Conservation (phyloP, 2,113 vertebrate genomes). For the Malaclemys terrapin region DNA sequence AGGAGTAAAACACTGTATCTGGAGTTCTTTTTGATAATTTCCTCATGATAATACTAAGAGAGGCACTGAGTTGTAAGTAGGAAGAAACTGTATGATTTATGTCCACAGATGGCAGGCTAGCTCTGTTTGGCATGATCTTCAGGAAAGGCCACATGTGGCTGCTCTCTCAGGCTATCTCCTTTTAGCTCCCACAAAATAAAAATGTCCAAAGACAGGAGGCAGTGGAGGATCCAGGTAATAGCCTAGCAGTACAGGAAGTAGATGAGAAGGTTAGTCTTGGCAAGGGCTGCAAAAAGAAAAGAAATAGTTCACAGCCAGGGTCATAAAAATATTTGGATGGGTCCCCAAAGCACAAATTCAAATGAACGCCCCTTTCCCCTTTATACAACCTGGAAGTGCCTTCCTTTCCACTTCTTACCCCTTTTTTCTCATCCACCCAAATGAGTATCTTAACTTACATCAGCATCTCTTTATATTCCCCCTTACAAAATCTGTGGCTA, state of each 20-base stretch:
- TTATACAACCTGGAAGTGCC: not conserved
- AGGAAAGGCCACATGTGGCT: not conserved
- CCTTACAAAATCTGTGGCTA: constrained; percentile 6
- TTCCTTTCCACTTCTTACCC: not conserved
- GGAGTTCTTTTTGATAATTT: constrained; percentile 8
- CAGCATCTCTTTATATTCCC: not conserved
- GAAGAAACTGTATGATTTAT: not conserved
- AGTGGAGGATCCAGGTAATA: not conserved
- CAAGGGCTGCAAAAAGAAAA: not conserved
- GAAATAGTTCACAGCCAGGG: not conserved
- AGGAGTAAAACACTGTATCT: not conserved
- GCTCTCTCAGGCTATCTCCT: not conserved
- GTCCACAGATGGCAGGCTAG: not conserved
- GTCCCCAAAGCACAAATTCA: not conserved
- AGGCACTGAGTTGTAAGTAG: not conserved
- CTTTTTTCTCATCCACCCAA: not conserved
- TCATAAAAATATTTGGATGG: not conserved
- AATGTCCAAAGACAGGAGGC: not conserved
- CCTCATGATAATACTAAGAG: not conserved
- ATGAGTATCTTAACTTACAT: not conserved
- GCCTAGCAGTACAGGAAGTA: not conserved
- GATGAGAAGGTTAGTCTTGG: not conserved
- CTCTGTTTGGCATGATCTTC: not conserved
- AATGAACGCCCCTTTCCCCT: not conserved
- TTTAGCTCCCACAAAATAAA: not conserved